Evolutionary conservation across 2,888 invertebrate genomes (phyloP), one percentile per base, ranked within the genome.

Genomic region (Scaptomyza flava): DNA sequence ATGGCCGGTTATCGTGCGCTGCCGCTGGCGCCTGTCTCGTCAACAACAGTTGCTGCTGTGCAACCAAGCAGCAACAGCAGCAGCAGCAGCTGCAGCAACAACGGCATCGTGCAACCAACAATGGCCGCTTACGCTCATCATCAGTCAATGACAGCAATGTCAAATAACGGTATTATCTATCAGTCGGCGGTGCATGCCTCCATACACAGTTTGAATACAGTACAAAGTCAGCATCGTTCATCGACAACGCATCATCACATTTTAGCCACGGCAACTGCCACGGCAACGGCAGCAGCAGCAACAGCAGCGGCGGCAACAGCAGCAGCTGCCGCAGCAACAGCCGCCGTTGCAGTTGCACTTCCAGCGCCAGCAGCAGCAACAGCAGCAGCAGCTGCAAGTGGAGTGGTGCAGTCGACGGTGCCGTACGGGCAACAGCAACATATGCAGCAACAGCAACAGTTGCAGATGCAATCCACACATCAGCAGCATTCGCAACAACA

Each of bases 121-220:
- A 91, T 92, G 91, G 91, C 83, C 45, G 91, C 81, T 41, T 83
- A 83, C 68, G 80, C 82, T 1, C 71, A 70, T 65, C 90, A 92
- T 66, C 91, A 91, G 31, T 90, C 90, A 75, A 90, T 91, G 91
- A 91, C 91, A 64, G 89, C 90, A 1, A 86, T 91, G 89, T 90
- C 91, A 27, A 92, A 92, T 85, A 91, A 91, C 77, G 91, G 91
- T 80, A 90, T 92, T 81, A 90, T 91, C 71, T 92, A 92, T 91
- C 91, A 91, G 77, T 90, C 91, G 79, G 91, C 92, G 77, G 91
- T 91, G 76, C 91, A 91, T 81, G 90, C 91, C 78, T 90, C 91
- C 41, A 91, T 92, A 76, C 92, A 92, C 81, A 91, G 91, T 71
- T 83, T 91, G 65, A 91, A 90, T 74, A 91, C 90, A 73, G 88